A percentile compares a stretch with the other conserved stretches of the same genome.
These are phyloP conservation scores for Latrodectus geometricus DNA, from an alignment of 1,140 invertebrate species.

Conservation along the genomic window DNA sequence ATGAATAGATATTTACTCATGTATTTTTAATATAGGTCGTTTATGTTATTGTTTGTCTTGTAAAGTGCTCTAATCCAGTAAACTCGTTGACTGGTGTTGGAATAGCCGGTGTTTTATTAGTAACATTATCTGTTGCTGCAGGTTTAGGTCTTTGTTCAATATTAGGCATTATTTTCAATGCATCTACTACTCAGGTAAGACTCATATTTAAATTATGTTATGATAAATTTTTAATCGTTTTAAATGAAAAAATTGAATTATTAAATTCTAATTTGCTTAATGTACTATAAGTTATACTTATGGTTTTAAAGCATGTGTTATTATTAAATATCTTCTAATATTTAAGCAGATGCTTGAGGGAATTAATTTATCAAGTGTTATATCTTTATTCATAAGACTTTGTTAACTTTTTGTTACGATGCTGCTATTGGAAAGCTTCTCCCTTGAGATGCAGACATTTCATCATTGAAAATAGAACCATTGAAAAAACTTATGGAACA, in stretches of 20 bases:
- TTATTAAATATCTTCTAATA: too few species aligned
- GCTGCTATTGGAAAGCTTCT: too few species aligned
- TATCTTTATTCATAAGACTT: too few species aligned
- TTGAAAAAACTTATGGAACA: too few species aligned
- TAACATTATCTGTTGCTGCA: slow-evolving; percentile 84
- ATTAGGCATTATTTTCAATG: slow-evolving; percentile 94
- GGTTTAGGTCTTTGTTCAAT: slow-evolving; percentile 94
- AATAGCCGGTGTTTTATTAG: slow-evolving; percentile 86
- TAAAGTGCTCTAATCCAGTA: slow-evolving; percentile 83
- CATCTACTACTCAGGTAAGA: slow-evolving; percentile 89
- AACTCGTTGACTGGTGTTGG: slow-evolving; percentile 87
- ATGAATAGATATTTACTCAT: slow-evolving; percentile 20
- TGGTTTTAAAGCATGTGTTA: too few species aligned
- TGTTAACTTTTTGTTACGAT: too few species aligned
- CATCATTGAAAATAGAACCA: too few species aligned
- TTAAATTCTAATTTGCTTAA: too few species aligned
- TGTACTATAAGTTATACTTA: too few species aligned
- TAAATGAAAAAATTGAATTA: neutral
- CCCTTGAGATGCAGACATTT: too few species aligned
- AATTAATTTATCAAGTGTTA: too few species aligned
- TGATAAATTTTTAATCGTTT: neutral
- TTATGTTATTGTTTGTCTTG: slow-evolving; percentile 83
- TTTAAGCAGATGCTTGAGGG: too few species aligned
- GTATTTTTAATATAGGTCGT: slow-evolving; percentile 75
- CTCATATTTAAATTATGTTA: neutral